These are phyloP conservation scores for Sciurus vulgaris DNA, from an alignment of 2,797 vertebrate species.

Conservation along the genomic window DNA sequence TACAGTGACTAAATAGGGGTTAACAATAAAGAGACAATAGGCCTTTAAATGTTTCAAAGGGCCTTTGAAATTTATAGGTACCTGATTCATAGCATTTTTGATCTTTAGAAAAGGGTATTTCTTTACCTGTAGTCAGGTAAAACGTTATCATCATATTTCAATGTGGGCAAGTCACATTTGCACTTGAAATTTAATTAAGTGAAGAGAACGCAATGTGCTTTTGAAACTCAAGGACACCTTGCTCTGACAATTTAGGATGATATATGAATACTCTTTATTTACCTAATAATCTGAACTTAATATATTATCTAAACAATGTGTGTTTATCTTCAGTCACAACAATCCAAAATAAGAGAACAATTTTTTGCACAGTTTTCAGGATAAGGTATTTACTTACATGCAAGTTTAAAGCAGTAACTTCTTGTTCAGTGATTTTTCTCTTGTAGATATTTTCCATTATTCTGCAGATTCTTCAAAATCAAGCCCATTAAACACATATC, in stretches of 20 bases:
- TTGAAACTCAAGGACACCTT: neutral
- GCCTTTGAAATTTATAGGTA: neutral
- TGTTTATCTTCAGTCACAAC: neutral
- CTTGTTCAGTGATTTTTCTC: neutral
- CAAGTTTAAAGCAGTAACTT: neutral
- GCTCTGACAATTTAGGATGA: neutral
- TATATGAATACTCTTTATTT: neutral
- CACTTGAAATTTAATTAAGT: conserved; percentile 22
- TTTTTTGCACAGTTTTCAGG: neutral
- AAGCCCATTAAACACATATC: neutral
- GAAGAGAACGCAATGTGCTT: neutral
- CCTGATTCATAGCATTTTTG: neutral
- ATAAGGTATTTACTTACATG: neutral
- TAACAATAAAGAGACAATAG: neutral
- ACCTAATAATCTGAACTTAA: neutral
- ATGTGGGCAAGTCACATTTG: neutral
- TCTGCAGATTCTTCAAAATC: neutral
- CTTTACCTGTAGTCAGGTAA: neutral
- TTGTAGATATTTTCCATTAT: neutral
- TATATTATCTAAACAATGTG: neutral
- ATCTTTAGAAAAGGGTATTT: neutral
- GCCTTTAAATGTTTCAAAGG: neutral
- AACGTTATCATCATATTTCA: neutral
- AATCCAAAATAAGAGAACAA: neutral
- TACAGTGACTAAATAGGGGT: neutral